Evolutionary conservation across 2,888 invertebrate species (phyloP).

Genomic region (Andrena dorsata): DNA sequence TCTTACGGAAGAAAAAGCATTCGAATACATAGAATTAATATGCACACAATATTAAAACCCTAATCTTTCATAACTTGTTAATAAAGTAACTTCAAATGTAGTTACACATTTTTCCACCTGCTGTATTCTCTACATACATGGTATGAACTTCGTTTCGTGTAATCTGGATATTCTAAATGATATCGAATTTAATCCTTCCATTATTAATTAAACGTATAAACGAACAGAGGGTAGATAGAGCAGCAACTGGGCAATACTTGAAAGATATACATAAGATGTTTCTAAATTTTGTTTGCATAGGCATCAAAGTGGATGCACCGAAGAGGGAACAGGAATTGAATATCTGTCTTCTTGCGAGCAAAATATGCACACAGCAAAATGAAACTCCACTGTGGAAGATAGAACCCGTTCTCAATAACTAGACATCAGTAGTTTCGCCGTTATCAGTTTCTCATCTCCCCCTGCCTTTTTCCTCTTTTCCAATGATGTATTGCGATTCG

Average conservation of each 20-base stretch:
- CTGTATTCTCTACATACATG: too few species aligned
- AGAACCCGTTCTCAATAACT: constrained; percentile 18
- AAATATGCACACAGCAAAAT: constrained; percentile 1
- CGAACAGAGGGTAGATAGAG: neutral
- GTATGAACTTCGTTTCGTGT: too few species aligned
- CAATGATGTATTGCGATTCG: constrained; percentile 33
- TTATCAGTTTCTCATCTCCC: constrained; percentile 33
- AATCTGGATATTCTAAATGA: neutral
- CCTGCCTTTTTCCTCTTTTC: neutral
- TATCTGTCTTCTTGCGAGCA: constrained; percentile 1
- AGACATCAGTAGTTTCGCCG: constrained; percentile 40
- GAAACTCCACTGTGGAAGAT: constrained; percentile 17
- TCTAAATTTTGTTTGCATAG: constrained; percentile 12
- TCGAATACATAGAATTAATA: too few species aligned
- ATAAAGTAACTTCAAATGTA: too few species aligned
- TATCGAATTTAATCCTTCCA: constrained; percentile 5
- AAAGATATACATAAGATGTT: neutral
- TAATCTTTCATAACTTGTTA: too few species aligned
- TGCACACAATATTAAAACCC: too few species aligned
- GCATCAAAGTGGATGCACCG: neutral
- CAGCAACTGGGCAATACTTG: constrained; percentile 1
- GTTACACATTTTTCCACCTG: too few species aligned
- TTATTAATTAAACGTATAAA: constrained; percentile 1
- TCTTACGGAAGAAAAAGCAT: too few species aligned
- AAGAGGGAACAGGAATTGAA: constrained; percentile 2